Percentiles rank a stretch among this genome's conserved stretches.
These are phyloP conservation scores for Melipona quadrifasciata DNA, from an alignment of 1,140 invertebrate species.

Conservation along the genomic window DNA sequence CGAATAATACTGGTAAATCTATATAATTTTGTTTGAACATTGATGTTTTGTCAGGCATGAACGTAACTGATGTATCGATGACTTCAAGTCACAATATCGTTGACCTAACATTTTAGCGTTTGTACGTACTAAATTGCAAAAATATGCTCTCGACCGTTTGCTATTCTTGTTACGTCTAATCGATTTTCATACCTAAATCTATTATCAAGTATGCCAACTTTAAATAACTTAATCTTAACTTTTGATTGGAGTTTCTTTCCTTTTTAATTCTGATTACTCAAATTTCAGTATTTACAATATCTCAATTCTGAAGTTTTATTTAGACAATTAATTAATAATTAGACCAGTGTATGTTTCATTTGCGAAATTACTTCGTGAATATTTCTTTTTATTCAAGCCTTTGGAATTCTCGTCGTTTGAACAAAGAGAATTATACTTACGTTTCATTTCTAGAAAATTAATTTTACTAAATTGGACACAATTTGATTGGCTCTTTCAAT, in stretches of 20 bases:
- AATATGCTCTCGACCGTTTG: constrained; percentile 11
- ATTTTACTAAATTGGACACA: constrained; percentile 7
- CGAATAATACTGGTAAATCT: neutral
- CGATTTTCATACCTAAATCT: neutral
- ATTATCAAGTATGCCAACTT: constrained; percentile 13
- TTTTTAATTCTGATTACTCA: neutral
- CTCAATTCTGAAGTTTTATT: neutral
- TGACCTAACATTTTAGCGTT: neutral
- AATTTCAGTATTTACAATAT: neutral
- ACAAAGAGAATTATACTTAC: neutral
- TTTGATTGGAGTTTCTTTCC: no score
- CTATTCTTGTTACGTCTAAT: neutral
- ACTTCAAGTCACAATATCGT: neutral
- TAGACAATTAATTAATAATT: neutral
- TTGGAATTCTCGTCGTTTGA: neutral
- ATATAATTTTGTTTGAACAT: neutral
- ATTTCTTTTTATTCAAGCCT: neutral
- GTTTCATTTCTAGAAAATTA: neutral
- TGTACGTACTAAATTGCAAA: constrained; percentile 32
- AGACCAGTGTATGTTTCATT: neutral
- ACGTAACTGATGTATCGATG: neutral
- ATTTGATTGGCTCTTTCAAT: neutral
- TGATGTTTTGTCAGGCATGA: neutral
- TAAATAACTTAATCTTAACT: neutral
- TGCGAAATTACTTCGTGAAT: neutral